A percentile compares a stretch with the other conserved stretches of the same genome.
Conservation (phyloP, 2,888 invertebrate genomes). For the Cataglyphis altisquamis region DNA sequence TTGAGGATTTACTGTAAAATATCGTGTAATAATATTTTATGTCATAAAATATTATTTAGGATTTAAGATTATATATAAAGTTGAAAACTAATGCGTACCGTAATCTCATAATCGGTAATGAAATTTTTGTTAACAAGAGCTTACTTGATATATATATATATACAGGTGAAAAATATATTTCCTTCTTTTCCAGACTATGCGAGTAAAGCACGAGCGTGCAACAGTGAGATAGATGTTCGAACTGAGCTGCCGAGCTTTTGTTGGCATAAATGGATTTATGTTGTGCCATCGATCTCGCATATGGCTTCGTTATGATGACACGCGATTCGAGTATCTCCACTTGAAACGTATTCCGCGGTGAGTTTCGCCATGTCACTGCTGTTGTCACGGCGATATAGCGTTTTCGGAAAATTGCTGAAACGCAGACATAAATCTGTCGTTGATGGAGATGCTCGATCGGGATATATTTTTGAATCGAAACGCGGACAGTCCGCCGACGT, state of each 20-base stretch:
- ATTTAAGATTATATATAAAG: not conserved
- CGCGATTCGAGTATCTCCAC: conserved; percentile 57
- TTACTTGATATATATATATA: not conserved
- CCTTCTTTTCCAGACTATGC: conserved; percentile 21
- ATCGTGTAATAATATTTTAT: not conserved
- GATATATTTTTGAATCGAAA: conserved; percentile 46
- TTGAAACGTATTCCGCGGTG: conserved; percentile 56
- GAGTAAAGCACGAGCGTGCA: conserved; percentile 41
- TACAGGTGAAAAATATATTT: conserved; percentile 34
- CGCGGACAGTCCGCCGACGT: conserved; percentile 24
- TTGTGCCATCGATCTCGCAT: conserved; percentile 56
- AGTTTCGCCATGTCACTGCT: conserved; percentile 52
- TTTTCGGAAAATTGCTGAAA: conserved; percentile 57
- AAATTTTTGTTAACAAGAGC: conserved; percentile 37
- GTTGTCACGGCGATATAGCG: conserved; percentile 54
- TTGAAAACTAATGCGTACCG: not conserved
- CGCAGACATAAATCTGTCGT: conserved; percentile 54
- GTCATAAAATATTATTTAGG: not conserved
- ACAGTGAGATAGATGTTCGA: conserved; percentile 52
- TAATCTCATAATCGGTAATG: not conserved
- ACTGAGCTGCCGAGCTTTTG: conserved; percentile 54
- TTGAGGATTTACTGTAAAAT: not conserved
- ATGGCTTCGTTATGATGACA: conserved; percentile 58
- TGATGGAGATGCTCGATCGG: conserved; percentile 54
- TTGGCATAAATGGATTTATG: conserved; percentile 57